A percentile compares a stretch with the other conserved stretches of the same genome.
Evolutionary conservation across 2,797 vertebrate genomes (phyloP).

Genomic region (Sternarchorhynchus goeldii): DNA sequence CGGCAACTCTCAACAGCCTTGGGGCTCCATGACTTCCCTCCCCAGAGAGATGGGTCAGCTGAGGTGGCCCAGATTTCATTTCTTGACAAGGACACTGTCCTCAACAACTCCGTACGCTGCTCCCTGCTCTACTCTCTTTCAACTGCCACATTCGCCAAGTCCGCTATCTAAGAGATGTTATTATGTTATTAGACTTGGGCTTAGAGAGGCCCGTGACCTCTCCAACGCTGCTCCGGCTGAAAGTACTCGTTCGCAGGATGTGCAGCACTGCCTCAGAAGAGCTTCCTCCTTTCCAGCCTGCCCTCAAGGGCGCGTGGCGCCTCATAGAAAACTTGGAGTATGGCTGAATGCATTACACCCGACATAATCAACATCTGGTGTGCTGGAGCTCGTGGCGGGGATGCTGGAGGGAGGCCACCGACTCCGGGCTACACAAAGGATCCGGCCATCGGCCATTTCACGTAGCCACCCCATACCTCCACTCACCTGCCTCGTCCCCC

Average conservation of each 20-base stretch:
- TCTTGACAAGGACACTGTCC: slow-evolving; percentile 21
- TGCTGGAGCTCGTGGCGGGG: background rate
- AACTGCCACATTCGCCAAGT: slow-evolving; percentile 2
- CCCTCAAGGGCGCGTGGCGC: slow-evolving; percentile 33
- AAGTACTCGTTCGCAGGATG: slow-evolving; percentile 34
- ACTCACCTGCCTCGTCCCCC: slow-evolving; percentile 29
- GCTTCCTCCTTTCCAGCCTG: slow-evolving; percentile 38
- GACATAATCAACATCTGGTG: slow-evolving; percentile 42
- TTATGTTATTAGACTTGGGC: slow-evolving; percentile 39
- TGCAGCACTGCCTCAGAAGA: slow-evolving; percentile 30
- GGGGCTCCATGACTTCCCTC: slow-evolving; percentile 16
- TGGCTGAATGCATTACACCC: slow-evolving; percentile 37
- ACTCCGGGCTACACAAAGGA: slow-evolving; percentile 8
- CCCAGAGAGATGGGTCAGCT: slow-evolving; percentile 27
- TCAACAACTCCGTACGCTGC: background rate
- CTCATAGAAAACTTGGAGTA: slow-evolving; percentile 40
- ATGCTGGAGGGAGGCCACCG: slow-evolving; percentile 32
- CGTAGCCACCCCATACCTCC: slow-evolving; percentile 8
- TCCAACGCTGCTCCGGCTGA: slow-evolving; percentile 23
- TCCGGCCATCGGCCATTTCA: slow-evolving; percentile 14
- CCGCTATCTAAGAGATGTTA: slow-evolving; percentile 20
- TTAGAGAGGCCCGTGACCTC: slow-evolving; percentile 19
- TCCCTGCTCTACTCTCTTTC: background rate
- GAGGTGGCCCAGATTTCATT: slow-evolving; percentile 35
- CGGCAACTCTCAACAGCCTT: slow-evolving; percentile 28